Base-by-base conservation (phyloP, 2,888 invertebrate genomes). In the Onchidella celtica region DNA sequence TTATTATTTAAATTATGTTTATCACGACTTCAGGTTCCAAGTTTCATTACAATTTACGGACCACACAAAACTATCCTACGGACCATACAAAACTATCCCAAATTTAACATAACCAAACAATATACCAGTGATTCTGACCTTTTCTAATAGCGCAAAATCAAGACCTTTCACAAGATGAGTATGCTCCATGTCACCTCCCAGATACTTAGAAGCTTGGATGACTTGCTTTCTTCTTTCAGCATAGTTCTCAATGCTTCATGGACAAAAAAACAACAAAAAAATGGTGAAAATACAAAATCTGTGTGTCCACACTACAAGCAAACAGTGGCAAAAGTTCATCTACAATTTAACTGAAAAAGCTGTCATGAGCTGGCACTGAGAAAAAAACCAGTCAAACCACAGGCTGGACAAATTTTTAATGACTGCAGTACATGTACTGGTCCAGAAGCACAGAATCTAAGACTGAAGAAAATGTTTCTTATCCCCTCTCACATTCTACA, bases 131-230 rank as follows among this genome's bases (percentile, higher is more conserved):
- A 47, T 24, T 61, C 85, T 77, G 87, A 97, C 97, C 95, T 99
- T 97, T 90, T 98, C 97, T 81, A 98, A 93, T 74, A 98, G 94
- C 0, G 98, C 97, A 93, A 97, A 98, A 95, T 98, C 98, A 92
- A 97, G 94, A 89, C 98, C 99, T 94, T 99, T 99, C 88, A 99
- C 99, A 95, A 99, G 98, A 94, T 99, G 99, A 92, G 99, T 99
- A 90, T 99, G 99, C 91, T 99, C 99, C 97, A 99, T 99, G 94
- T 99, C 99, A 95, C 99, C 99, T 93, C 99, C 99, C 94, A 99
- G 97, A 94, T 98, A 99, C 94, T 99, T 99, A 0, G 99, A 99
- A 94, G 99, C 99, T 94, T 97, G 95, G 92, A 99, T 99, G 95
- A 98, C 96, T 91, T 99, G 97, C 74, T 98, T 95, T 75, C 99